Evolutionary conservation across 1,140 invertebrate species (phyloP).

Genomic region (Heliconius eleuchia): DNA sequence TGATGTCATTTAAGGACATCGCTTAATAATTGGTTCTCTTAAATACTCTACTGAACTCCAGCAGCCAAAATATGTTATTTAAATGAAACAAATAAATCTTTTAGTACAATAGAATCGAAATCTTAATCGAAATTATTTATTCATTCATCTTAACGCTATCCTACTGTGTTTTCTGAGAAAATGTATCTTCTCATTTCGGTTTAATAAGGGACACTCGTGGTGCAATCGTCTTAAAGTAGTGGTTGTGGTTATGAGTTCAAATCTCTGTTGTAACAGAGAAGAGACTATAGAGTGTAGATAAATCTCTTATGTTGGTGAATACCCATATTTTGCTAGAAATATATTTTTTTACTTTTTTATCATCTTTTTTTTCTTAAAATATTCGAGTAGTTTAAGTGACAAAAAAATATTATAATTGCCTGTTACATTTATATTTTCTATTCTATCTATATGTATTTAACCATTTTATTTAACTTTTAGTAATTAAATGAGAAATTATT

Average conservation of each 20-base stretch:
- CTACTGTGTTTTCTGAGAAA: neutral
- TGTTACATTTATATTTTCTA: no score
- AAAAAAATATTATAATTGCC: no score
- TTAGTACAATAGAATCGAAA: neutral
- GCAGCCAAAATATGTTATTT: neutral
- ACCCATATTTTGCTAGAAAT: no score
- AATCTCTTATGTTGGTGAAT: no score
- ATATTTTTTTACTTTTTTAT: no score
- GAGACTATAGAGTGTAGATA: no score
- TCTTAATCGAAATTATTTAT: conserved; percentile 13
- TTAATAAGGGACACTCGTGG: neutral
- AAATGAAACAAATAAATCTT: conserved; percentile 2
- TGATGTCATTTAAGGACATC: neutral
- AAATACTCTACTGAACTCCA: neutral
- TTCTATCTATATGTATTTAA: no score
- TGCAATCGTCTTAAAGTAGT: neutral
- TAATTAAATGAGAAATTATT: no score
- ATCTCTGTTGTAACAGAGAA: neutral
- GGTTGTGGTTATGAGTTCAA: neutral
- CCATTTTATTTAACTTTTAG: no score
- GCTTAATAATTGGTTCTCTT: neutral
- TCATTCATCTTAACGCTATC: conserved; percentile 4
- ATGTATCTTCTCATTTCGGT: neutral
- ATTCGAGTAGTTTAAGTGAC: no score
- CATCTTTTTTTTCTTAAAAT: no score